phyloP scores from a whole-genome alignment of 2,888 invertebrate genomes.

The Gandaritis pyraliata region DNA sequence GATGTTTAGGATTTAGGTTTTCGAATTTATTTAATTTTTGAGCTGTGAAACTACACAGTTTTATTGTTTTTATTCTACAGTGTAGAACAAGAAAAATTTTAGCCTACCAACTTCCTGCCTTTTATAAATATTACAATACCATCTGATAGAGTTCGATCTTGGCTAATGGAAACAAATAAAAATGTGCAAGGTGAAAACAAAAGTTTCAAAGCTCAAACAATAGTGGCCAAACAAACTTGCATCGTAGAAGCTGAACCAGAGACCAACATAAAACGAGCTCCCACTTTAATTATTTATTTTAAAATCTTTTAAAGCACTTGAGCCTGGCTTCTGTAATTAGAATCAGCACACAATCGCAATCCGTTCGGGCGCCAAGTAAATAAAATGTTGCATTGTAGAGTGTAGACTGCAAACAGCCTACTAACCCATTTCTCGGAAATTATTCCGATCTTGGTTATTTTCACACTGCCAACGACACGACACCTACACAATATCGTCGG shows the following conservation, averaged over 20 bases:
- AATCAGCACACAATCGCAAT: slow-evolving; percentile 27
- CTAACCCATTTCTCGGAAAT: slow-evolving; percentile 35
- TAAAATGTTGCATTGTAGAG: slow-evolving; percentile 34
- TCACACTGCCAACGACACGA: not conserved
- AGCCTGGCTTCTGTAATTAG: slow-evolving; percentile 23
- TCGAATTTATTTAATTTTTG: slow-evolving; percentile 18
- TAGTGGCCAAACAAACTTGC: not conserved
- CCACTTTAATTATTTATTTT: not conserved
- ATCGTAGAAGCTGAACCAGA: not conserved
- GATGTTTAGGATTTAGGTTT: not conserved
- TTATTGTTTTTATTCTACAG: too few species aligned
- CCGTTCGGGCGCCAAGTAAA: slow-evolving; percentile 23
- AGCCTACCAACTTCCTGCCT: not conserved
- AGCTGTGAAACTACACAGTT: too few species aligned
- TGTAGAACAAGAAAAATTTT: too few species aligned
- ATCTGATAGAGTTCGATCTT: too few species aligned
- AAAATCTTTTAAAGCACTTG: slow-evolving; percentile 14
- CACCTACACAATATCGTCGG: too few species aligned
- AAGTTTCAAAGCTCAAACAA: not conserved
- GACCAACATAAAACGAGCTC: not conserved
- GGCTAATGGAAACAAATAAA: not conserved
- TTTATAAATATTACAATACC: too few species aligned
- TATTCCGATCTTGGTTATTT: slow-evolving; percentile 20
- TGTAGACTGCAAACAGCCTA: slow-evolving; percentile 31
- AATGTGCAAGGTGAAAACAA: not conserved